Conservation (phyloP, 2,797 vertebrate genomes). For the Rhinogobio ventralis region DNA sequence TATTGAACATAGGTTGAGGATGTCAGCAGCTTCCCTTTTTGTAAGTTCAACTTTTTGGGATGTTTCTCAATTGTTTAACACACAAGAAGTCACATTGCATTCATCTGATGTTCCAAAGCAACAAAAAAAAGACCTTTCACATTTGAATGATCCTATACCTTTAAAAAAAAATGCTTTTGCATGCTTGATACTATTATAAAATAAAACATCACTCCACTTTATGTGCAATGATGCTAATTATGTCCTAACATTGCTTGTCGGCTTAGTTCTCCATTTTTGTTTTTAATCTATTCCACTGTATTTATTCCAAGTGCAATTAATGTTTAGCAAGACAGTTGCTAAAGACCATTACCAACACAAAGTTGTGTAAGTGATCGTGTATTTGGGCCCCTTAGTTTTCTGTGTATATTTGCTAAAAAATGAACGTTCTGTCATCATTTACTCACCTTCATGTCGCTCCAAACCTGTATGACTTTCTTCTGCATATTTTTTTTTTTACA, state of each 20-base stretch:
- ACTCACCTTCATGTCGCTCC: neutral
- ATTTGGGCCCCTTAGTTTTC: neutral
- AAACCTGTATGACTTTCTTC: neutral
- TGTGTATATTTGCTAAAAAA: neutral
- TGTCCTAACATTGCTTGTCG: neutral
- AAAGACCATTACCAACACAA: neutral
- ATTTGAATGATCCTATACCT: neutral
- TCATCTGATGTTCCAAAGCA: constrained; percentile 7
- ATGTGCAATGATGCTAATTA: neutral
- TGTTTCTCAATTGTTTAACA: constrained; percentile 29
- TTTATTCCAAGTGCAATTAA: neutral
- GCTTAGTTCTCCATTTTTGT: neutral
- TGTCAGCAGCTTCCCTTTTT: constrained; percentile 10
- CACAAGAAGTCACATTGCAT: neutral
- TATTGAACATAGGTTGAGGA: neutral
- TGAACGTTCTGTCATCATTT: neutral
- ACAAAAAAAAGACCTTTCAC: neutral
- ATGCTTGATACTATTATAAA: neutral
- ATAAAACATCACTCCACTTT: neutral
- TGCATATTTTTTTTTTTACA: neutral
- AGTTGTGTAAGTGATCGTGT: neutral
- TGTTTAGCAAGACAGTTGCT: constrained; percentile 3
- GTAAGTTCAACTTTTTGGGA: neutral
- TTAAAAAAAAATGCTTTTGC: neutral
- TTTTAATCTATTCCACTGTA: neutral